phyloP scores from a whole-genome alignment of 1,140 invertebrate genomes.

The Phenacoccus solenopsis region DNA sequence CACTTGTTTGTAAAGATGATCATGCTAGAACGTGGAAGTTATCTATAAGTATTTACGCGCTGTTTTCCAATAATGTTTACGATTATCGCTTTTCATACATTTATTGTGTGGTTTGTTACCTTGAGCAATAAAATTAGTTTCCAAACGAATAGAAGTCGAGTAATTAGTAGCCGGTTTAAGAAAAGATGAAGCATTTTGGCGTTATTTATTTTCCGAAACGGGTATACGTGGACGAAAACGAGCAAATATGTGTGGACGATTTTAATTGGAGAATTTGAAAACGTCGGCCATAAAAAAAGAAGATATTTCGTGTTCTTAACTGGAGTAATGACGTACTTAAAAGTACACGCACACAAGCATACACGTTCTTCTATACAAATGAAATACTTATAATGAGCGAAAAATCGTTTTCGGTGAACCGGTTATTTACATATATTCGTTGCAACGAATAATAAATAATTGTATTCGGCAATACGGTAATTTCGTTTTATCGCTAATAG shows the following conservation, averaged over 20 bases:
- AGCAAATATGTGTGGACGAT: too few species aligned
- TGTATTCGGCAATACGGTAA: not conserved
- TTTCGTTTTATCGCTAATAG: not conserved
- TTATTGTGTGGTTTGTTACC: too few species aligned
- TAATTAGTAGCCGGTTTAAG: not conserved
- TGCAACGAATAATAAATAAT: not conserved
- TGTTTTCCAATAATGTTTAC: too few species aligned
- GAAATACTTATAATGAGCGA: not conserved
- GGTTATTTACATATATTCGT: not conserved
- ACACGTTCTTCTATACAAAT: not conserved
- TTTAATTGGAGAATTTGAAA: not conserved
- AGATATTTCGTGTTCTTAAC: not conserved
- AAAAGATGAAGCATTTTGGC: too few species aligned
- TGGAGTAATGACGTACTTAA: not conserved
- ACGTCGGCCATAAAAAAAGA: not conserved
- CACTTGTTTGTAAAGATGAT: too few species aligned
- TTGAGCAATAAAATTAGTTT: too few species aligned
- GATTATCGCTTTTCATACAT: too few species aligned
- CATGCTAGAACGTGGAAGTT: too few species aligned
- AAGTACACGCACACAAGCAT: not conserved
- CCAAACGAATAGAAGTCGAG: too few species aligned
- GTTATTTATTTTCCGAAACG: too few species aligned
- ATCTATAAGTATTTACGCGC: too few species aligned
- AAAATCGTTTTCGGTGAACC: not conserved
- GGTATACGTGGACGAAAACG: too few species aligned